These are phyloP conservation scores for Sinella curviseta DNA, from an alignment of 1,140 invertebrate species.

Conservation along the genomic window DNA sequence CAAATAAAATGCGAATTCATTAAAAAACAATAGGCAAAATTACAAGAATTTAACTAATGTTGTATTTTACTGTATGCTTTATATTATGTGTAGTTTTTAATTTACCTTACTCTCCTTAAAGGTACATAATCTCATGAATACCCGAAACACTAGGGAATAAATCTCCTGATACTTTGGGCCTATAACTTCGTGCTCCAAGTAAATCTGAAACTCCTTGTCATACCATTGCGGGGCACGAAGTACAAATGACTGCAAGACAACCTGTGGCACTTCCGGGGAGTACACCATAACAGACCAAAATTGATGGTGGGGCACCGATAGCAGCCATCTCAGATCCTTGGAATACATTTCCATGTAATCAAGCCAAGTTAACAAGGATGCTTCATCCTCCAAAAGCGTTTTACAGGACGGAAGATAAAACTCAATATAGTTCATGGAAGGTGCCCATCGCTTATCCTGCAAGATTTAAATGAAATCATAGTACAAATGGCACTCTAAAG, in stretches of 20 bases:
- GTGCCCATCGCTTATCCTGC: constrained; percentile 34
- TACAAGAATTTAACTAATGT: constrained; percentile 30
- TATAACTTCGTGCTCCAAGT: constrained; percentile 31
- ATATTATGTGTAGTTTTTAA: not conserved
- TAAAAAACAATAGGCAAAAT: not conserved
- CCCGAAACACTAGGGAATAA: constrained; percentile 57
- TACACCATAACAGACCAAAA: constrained; percentile 61
- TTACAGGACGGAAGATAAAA: constrained; percentile 38
- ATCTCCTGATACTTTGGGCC: constrained; percentile 35
- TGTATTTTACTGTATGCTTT: not conserved
- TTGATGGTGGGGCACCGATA: constrained; percentile 55
- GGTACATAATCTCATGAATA: constrained; percentile 59
- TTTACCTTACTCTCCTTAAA: constrained; percentile 59
- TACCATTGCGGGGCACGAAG: constrained; percentile 55
- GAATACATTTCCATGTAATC: constrained; percentile 56
- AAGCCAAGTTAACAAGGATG: constrained; percentile 54
- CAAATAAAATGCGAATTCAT: not conserved
- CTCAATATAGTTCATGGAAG: constrained; percentile 28
- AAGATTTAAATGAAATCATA: constrained; percentile 11
- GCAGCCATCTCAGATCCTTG: constrained; percentile 57
- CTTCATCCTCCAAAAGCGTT: constrained; percentile 22
- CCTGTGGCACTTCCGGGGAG: constrained; percentile 54
- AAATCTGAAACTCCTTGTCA: constrained; percentile 30
- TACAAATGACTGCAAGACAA: constrained; percentile 57
- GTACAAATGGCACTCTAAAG: not conserved